Evolutionary conservation across 2,888 invertebrate species (phyloP).

Genomic region (Branchipolynoe longqiensis): DNA sequence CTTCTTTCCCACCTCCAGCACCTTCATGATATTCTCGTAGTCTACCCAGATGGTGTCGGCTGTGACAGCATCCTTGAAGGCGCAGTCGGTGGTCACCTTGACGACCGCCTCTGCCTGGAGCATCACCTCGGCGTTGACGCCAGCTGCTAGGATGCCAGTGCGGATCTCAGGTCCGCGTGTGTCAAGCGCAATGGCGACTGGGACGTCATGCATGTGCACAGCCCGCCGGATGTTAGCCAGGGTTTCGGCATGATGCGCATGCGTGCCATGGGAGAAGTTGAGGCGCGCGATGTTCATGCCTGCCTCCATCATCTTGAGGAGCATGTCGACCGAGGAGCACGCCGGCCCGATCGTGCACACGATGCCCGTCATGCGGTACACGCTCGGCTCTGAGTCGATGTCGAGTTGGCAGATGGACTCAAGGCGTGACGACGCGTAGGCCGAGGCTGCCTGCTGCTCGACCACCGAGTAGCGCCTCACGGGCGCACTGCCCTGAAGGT

Average conservation of each 20-base stretch:
- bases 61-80: constrained; percentile 89
- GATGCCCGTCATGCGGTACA: constrained; percentile 94
- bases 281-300: constrained; percentile 98
- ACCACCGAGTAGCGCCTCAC: not conserved
- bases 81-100: constrained; percentile 91
- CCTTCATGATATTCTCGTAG: constrained; percentile 96
- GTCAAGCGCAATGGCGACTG: constrained; percentile 96
- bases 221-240: constrained; percentile 94
- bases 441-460: constrained; percentile 78
- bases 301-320: constrained; percentile 96
- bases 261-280: constrained; percentile 97
- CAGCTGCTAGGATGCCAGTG: constrained; percentile 81
- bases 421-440: constrained; percentile 86
- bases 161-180: constrained; percentile 98
- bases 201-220: constrained; percentile 84
- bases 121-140: constrained; percentile 93
- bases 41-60: constrained; percentile 91
- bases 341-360: constrained; percentile 96
- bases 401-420: constrained; percentile 97
- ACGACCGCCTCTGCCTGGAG: constrained; percentile 91
- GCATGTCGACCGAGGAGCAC: constrained; percentile 88
- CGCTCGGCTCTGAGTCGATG: constrained; percentile 93
- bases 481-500: not conserved
- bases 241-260: constrained; percentile 91
- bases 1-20: constrained; percentile 88